phyloP scores from a whole-genome alignment of 1,140 invertebrate species.

The Pseudomyrmex sp. region DNA sequence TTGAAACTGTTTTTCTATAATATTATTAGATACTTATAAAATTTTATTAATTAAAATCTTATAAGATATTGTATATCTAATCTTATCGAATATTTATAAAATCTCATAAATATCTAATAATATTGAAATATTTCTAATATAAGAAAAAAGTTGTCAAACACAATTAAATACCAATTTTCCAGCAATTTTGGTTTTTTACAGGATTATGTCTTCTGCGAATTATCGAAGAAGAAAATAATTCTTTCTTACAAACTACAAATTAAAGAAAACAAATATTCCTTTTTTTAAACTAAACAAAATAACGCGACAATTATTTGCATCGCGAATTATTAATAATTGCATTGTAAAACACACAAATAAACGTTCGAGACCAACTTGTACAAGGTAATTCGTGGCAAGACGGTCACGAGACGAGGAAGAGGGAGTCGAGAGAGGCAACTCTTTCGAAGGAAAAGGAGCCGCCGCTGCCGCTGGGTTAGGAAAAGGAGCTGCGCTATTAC shows the following conservation, averaged over 20 bases:
- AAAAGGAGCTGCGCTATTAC: slow-evolving; percentile 72
- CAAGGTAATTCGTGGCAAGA: slow-evolving; percentile 41
- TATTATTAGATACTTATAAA: too few relatives aligned
- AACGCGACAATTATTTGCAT: neutral
- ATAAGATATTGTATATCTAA: neutral
- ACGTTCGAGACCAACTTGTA: slow-evolving; percentile 9
- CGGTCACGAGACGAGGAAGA: slow-evolving; percentile 40
- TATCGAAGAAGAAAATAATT: neutral
- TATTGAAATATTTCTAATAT: too few relatives aligned
- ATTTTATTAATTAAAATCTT: too few relatives aligned
- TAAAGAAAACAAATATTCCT: neutral
- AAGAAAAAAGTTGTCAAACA: too few relatives aligned
- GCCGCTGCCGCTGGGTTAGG: slow-evolving; percentile 49
- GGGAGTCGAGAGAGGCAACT: slow-evolving; percentile 30
- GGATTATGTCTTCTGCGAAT: too few relatives aligned
- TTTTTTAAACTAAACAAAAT: neutral
- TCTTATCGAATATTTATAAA: neutral
- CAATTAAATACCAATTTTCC: too few relatives aligned
- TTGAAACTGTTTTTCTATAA: neutral
- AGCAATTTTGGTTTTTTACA: too few relatives aligned
- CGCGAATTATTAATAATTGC: neutral
- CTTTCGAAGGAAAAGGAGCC: slow-evolving; percentile 35
- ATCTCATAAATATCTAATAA: too few relatives aligned
- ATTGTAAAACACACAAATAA: slow-evolving; percentile 36
- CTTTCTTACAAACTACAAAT: neutral